Conservation (phyloP, 2,797 vertebrate species). For the Bufotes viridis region DNA sequence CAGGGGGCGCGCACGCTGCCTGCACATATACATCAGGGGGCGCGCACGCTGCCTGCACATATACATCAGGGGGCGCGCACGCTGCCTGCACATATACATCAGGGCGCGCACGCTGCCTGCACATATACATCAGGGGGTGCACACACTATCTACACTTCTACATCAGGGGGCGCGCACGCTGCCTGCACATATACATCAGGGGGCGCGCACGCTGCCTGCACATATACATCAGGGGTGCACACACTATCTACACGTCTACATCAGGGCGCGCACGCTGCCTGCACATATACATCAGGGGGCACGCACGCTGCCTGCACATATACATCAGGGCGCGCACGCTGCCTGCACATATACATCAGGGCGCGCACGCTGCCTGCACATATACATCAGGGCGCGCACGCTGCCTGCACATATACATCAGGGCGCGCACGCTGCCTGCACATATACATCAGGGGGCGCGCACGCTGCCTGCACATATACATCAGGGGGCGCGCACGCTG, state of each 20-base stretch:
- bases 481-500: too few species aligned
- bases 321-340: too few species aligned
- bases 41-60: background rate
- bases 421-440: too few species aligned
- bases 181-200: background rate
- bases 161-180: background rate
- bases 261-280: background rate
- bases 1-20: background rate
- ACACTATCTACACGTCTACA: background rate
- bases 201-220: background rate
- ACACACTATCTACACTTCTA: background rate
- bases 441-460: too few species aligned
- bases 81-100: background rate
- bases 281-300: background rate
- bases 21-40: background rate
- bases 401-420: too few species aligned
- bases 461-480: too few species aligned
- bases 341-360: too few species aligned
- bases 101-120: background rate
- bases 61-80: background rate
- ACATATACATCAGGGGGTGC: too few species aligned
- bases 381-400: too few species aligned
- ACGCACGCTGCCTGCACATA: background rate
- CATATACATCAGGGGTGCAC: background rate
- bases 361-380: too few species aligned